phyloP scores from a whole-genome alignment of 2,797 vertebrate genomes.

The Philypnodon macrostomus region DNA sequence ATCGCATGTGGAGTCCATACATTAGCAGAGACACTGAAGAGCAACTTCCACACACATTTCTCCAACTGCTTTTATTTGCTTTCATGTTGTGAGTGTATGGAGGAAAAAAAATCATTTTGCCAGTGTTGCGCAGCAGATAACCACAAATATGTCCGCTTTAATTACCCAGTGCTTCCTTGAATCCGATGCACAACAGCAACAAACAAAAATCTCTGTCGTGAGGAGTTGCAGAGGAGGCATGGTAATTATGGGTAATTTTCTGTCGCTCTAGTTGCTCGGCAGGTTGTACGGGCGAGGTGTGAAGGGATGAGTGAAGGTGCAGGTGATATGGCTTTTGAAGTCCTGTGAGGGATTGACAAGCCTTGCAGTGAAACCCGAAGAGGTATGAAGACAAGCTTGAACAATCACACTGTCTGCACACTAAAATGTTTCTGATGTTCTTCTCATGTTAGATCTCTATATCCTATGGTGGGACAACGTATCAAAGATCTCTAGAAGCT shows the following conservation, averaged over 20 bases:
- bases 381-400: constrained; percentile 68
- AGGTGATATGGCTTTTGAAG: constrained; percentile 56
- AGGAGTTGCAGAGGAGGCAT: constrained; percentile 23
- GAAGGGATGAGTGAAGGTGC: constrained; percentile 49
- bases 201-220: constrained; percentile 51
- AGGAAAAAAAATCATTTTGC: too few relatives aligned
- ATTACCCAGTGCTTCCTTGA: constrained; percentile 46
- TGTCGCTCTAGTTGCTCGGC: constrained; percentile 29
- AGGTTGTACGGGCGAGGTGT: constrained; percentile 54
- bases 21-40: constrained; percentile 62
- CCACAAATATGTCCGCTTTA: constrained; percentile 48
- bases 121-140: constrained; percentile 35
- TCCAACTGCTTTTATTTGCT: constrained; percentile 39
- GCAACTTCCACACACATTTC: constrained; percentile 49
- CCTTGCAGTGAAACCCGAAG: constrained; percentile 59
- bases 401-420: constrained; percentile 45
- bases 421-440: constrained; percentile 25
- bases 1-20: constrained; percentile 66
- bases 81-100: constrained; percentile 41
- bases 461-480: constrained; percentile 22
- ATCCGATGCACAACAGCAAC: constrained; percentile 39
- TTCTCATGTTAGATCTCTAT: constrained; percentile 19
- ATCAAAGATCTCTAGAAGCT: constrained; percentile 22
- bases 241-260: constrained; percentile 67
- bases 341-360: constrained; percentile 53